Conservation (phyloP, 2,888 invertebrate species). For the Cacoxenus indagator region DNA sequence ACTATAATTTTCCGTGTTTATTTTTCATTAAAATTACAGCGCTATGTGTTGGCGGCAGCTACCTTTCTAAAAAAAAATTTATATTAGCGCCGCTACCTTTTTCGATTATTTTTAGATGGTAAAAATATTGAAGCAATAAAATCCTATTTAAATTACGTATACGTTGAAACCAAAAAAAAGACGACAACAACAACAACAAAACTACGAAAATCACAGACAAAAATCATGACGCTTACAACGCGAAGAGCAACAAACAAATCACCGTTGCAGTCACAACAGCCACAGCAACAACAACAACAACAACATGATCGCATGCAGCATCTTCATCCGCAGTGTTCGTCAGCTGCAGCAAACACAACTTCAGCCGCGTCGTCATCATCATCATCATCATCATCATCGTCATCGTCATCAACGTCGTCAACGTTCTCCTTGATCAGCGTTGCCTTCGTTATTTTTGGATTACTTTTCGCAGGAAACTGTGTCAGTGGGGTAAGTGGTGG, state of each 20-base stretch:
- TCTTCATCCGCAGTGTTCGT: slow-evolving; percentile 39
- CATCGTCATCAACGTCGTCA: slow-evolving; percentile 3
- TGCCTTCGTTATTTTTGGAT: slow-evolving; percentile 59
- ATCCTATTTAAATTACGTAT: slow-evolving; percentile 59
- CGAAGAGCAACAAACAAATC: slow-evolving; percentile 26
- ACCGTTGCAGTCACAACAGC: slow-evolving; percentile 33
- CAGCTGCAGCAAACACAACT: slow-evolving; percentile 25
- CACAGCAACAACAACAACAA: not conserved
- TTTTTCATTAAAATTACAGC: slow-evolving; percentile 13
- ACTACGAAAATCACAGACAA: not conserved
- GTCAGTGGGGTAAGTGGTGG: slow-evolving; percentile 70
- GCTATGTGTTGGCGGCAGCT: slow-evolving; percentile 32
- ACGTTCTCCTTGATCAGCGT: slow-evolving; percentile 38
- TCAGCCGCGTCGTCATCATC: slow-evolving; percentile 23
- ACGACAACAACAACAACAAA: slow-evolving; percentile 26
- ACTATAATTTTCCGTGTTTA: slow-evolving; percentile 17
- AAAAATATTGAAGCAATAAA: slow-evolving; percentile 34
- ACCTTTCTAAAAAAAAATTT: slow-evolving; percentile 53
- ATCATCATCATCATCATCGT: no score
- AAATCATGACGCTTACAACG: slow-evolving; percentile 51
- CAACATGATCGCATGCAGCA: slow-evolving; percentile 37
- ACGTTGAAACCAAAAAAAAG: slow-evolving; percentile 35
- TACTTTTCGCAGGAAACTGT: slow-evolving; percentile 68
- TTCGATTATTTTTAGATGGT: slow-evolving; percentile 46
- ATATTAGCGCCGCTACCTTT: slow-evolving; percentile 23